Percentiles rank a stretch among this genome's conserved stretches.
These are phyloP conservation scores for Siniperca scherzeri DNA, from an alignment of 2,797 vertebrate species.

Conservation along the genomic window DNA sequence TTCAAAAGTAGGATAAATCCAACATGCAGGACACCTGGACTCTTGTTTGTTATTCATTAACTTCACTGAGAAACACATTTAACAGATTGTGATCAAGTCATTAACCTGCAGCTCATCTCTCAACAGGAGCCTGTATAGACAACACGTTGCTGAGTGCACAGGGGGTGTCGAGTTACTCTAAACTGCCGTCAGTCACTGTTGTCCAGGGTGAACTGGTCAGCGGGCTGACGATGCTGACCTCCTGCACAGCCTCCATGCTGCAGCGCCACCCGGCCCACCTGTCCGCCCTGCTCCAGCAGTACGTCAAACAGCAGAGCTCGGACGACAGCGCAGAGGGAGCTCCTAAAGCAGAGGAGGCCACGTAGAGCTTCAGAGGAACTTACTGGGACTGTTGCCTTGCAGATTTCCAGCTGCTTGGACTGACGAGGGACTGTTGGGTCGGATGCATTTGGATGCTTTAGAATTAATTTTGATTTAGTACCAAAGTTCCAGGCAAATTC, in stretches of 20 bases:
- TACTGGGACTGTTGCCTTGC: slow-evolving; percentile 23
- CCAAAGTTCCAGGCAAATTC: background rate
- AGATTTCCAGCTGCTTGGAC: slow-evolving; percentile 4
- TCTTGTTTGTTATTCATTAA: background rate
- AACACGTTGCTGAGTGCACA: slow-evolving; percentile 89
- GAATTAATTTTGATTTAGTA: background rate
- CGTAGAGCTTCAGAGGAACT: slow-evolving; percentile 44
- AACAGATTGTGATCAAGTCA: background rate
- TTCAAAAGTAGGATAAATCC: background rate
- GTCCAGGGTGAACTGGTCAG: slow-evolving; percentile 88
- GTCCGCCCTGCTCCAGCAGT: slow-evolving; percentile 88
- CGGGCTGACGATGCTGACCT: slow-evolving; percentile 84
- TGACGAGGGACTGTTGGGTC: background rate
- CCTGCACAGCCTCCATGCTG: slow-evolving; percentile 86
- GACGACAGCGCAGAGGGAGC: slow-evolving; percentile 18
- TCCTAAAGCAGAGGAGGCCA: slow-evolving; percentile 58
- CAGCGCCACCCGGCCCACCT: slow-evolving; percentile 85
- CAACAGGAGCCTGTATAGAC: slow-evolving; percentile 91
- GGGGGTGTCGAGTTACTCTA: slow-evolving; percentile 89
- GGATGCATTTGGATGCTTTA: slow-evolving; percentile 28
- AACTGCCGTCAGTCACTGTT: slow-evolving; percentile 84
- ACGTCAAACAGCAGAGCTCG: slow-evolving; percentile 81
- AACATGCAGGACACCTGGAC: background rate
- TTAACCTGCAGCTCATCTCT: background rate
- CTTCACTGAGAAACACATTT: background rate